phyloP scores from a whole-genome alignment of 2,797 vertebrate species.

The Danio kyathit region DNA sequence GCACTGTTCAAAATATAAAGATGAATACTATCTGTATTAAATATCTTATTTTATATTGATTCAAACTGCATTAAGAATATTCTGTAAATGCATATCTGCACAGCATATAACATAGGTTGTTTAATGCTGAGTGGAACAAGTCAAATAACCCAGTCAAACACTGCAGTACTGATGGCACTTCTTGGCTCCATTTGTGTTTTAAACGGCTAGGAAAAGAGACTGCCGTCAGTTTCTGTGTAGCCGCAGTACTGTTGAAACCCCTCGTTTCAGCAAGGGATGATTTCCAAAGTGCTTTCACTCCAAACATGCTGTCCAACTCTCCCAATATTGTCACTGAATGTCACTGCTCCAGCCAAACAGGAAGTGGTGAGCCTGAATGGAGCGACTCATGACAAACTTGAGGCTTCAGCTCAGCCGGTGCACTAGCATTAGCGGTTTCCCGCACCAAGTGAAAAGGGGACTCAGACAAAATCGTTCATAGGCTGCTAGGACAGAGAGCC shows the following conservation, averaged over 20 bases:
- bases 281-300: constrained; percentile 55
- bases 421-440: constrained; percentile 61
- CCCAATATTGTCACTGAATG: constrained; percentile 63
- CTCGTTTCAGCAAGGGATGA: constrained; percentile 25
- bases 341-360: constrained; percentile 68
- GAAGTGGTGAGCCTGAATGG: constrained; percentile 67
- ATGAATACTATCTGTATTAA: no score
- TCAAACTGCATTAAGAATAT: not conserved
- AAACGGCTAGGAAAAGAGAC: constrained; percentile 48
- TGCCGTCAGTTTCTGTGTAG: constrained; percentile 42
- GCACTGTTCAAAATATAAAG: not conserved
- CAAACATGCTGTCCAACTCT: constrained; percentile 50
- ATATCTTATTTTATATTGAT: not conserved
- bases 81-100: not conserved
- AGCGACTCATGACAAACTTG: constrained; percentile 50
- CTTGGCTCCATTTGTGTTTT: constrained; percentile 50
- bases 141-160: constrained; percentile 37
- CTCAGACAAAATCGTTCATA: constrained; percentile 33
- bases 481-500: constrained; percentile 62
- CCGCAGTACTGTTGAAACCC: constrained; percentile 15
- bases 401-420: constrained; percentile 38
- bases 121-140: constrained; percentile 11
- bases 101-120: constrained; percentile 1
- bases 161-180: not conserved
- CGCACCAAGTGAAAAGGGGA: constrained; percentile 39